Evolutionary conservation across 1,140 invertebrate genomes (phyloP).

Genomic region (Octopus sinensis): DNA sequence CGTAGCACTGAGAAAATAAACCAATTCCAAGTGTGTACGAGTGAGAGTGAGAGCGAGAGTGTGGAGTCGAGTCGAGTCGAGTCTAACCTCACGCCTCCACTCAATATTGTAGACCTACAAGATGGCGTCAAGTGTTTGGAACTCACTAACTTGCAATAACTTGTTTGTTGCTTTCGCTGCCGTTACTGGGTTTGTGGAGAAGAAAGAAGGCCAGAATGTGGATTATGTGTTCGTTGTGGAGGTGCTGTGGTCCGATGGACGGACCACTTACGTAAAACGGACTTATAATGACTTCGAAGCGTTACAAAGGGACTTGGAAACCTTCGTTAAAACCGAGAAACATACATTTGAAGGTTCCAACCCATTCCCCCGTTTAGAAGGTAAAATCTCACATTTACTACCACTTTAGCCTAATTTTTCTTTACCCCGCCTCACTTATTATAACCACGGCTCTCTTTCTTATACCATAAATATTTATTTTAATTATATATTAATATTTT

Average conservation of each 20-base stretch:
- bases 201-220: slow-evolving; percentile 12
- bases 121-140: slow-evolving; percentile 24
- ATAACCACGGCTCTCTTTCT: too few species aligned
- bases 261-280: slow-evolving; percentile 21
- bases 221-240: slow-evolving; percentile 26
- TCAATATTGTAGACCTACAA: neutral
- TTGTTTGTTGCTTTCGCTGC: slow-evolving; percentile 18
- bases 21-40: too few species aligned
- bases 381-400: neutral
- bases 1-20: too few species aligned
- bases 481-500: too few species aligned
- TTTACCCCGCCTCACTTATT: too few species aligned
- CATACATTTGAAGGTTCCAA: slow-evolving; percentile 13
- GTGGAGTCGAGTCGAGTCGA: too few species aligned
- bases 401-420: too few species aligned
- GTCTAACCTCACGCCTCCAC: too few species aligned
- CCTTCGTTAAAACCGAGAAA: slow-evolving; percentile 11
- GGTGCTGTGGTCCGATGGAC: slow-evolving; percentile 23
- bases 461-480: too few species aligned
- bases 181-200: slow-evolving; percentile 24
- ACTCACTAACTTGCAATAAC: slow-evolving; percentile 21
- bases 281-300: slow-evolving; percentile 24
- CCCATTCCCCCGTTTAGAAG: slow-evolving; percentile 9
- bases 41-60: too few species aligned
- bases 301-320: neutral